Evolutionary conservation across 2,888 invertebrate genomes (phyloP), one percentile per base, ranked within the genome.

Genomic region (Sminthurinus aureus): DNA sequence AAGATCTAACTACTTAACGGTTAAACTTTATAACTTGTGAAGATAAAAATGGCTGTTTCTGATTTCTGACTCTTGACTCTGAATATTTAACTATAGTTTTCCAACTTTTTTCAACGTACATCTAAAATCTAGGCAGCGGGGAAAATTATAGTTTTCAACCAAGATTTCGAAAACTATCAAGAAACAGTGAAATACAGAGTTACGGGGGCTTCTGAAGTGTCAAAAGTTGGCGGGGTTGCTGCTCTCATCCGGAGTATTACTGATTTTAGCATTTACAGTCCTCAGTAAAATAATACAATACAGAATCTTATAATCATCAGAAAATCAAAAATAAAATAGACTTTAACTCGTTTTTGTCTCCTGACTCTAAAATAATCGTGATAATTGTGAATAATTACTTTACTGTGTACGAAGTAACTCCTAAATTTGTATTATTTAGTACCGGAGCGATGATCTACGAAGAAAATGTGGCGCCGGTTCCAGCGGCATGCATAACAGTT

Each of bases 401-500:
- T n/a, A n/a, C n/a, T n/a, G n/a, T n/a, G n/a, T n/a, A n/a, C n/a
- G n/a, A n/a, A n/a, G n/a, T n/a, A n/a, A n/a, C n/a, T n/a, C n/a
- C n/a, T n/a, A n/a, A n/a, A n/a, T 38, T 38, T 38, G 38, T 38
- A 6, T 20, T 24, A 20, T 50, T 3, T 38, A 83, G 83, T 88
- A 94, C 96, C 89, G 88, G 88, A 13, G 85, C 85, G 86, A 90
- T 90, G 89, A 89, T 83, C 20, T 90, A 89, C 82, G 91, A 89
- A 0, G 91, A 91, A 0, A 92, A 91, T 85, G 91, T 93, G 0
- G 4, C 77, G 11, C 88, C 93, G 90, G 95, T 96, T 84, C 95
- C 95, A 11, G 92, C 93, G 0, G 95, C 94, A 66, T 94, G 93
- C 85, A 94, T 96, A 50, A 94, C 95, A 0, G 91, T 94, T 15